Base-by-base conservation (phyloP, 1,140 invertebrate genomes). In the Heliconius himera region DNA sequence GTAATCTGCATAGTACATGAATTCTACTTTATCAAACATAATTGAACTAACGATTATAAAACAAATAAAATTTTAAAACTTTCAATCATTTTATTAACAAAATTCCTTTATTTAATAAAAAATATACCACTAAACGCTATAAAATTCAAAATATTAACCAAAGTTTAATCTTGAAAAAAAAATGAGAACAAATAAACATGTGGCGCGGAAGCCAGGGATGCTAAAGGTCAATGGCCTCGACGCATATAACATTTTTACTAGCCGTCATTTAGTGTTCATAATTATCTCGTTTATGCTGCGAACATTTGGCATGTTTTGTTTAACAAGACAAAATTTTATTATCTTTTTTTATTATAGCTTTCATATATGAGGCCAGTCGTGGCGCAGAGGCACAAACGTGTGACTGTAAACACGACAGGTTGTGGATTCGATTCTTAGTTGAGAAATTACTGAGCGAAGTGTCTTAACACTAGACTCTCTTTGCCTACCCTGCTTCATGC, bases 201-300 rank as follows among this genome's bases (percentile, higher is more conserved):
- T 66, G 60, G 60, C 46, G 81, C 77, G 73, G 73, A 74, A 38
- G n/a, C 33, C 46, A 60, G 41, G 79, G 60, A 66, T 66, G 26
- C 22, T 66, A 29, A 66, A 66, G 86, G 85, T 85, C 83, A 83
- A 83, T 78, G 72, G 46, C 84, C 84, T 73, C n/a, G 60, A 78
- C 83, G 84, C 84, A 81, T 84, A 75, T 83, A 73, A 81, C 72
- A 78, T 78, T 81, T 87, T 87, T 87, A 87, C 83, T 83, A 80
- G 77, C 79, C 82, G 83, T 84, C 84, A 87, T 84, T 85, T 76
- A 81, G 82, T 80, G 49, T 49, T 71, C 74, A 74, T 79, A 84
- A 87, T 84, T 85, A 84, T 81, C 77, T 81, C 76, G 41, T 70
- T 81, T 76, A 41, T 82, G 78, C 11, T 80, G 73, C 60, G 70